Evolutionary conservation across 2,113 vertebrate genomes (phyloP).

Genomic region (Heterocephalus glaber): DNA sequence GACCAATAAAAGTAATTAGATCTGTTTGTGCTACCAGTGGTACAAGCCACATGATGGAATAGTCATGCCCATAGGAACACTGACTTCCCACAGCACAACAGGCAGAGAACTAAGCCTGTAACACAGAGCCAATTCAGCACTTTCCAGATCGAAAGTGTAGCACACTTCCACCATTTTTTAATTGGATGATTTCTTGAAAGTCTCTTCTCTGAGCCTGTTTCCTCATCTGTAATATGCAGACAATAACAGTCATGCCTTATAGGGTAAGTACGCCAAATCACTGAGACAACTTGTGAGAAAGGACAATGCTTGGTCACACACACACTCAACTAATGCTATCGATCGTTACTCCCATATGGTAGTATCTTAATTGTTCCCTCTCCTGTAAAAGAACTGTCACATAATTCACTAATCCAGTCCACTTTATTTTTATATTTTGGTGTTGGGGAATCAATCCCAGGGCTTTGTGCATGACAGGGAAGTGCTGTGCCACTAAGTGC

Average conservation of each 20-base stretch:
- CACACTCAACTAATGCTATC: fast-evolving
- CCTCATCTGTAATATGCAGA: neutral
- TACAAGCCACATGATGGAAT: neutral
- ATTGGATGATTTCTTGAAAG: neutral
- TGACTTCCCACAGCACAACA: neutral
- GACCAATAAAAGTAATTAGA: neutral
- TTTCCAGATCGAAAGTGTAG: neutral
- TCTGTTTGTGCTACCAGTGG: neutral
- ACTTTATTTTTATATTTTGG: neutral
- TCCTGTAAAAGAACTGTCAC: neutral
- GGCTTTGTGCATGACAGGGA: neutral
- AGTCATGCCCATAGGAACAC: neutral
- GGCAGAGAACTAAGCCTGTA: neutral
- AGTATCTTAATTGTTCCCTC: neutral
- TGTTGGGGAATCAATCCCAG: neutral
- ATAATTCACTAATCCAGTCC: neutral
- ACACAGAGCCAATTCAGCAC: neutral
- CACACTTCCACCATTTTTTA: neutral
- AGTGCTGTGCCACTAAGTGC: neutral
- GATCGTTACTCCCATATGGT: fast-evolving
- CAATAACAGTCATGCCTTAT: neutral
- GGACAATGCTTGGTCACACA: neutral
- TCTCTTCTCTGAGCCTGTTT: neutral
- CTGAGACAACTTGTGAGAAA: neutral
- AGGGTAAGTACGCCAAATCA: neutral